A percentile compares a stretch with the other conserved stretches of the same genome.
Evolutionary conservation across 1,140 invertebrate genomes (phyloP).

Genomic region (Sinella curviseta): DNA sequence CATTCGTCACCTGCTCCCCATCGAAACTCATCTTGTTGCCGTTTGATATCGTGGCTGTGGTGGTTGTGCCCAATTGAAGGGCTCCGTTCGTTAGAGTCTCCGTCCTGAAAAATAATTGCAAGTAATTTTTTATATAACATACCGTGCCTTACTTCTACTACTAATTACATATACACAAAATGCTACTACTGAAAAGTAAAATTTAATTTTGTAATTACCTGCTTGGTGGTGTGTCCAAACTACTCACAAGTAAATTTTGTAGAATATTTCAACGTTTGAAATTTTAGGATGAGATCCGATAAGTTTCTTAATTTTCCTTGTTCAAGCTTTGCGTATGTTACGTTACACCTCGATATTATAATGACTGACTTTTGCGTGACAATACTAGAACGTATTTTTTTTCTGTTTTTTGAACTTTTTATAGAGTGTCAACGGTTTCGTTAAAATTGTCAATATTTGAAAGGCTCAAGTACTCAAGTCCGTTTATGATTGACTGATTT

Average conservation of each 20-base stretch:
- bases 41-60: slow-evolving; percentile 6
- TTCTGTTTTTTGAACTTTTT: neutral
- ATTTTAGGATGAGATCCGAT: neutral
- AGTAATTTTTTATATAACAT: neutral
- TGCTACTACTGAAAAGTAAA: too few relatives aligned
- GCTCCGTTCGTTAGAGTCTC: slow-evolving; percentile 20
- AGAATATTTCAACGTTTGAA: neutral
- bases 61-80: slow-evolving; percentile 23
- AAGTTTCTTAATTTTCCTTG: neutral
- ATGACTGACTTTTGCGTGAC: neutral
- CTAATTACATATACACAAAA: neutral
- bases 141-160: neutral
- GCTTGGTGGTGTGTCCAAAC: too few relatives aligned
- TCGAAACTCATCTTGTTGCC: slow-evolving; percentile 46
- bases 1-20: slow-evolving; percentile 35
- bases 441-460: neutral
- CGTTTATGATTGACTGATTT: neutral
- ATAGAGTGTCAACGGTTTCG: neutral
- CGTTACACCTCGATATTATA: too few relatives aligned
- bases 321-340: neutral
- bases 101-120: slow-evolving; percentile 4
- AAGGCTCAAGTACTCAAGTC: neutral
- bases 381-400: neutral
- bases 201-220: too few relatives aligned
- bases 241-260: too few relatives aligned